Evolutionary conservation across 2,888 invertebrate species (phyloP).

Genomic region (Polyommatus iphigenia): DNA sequence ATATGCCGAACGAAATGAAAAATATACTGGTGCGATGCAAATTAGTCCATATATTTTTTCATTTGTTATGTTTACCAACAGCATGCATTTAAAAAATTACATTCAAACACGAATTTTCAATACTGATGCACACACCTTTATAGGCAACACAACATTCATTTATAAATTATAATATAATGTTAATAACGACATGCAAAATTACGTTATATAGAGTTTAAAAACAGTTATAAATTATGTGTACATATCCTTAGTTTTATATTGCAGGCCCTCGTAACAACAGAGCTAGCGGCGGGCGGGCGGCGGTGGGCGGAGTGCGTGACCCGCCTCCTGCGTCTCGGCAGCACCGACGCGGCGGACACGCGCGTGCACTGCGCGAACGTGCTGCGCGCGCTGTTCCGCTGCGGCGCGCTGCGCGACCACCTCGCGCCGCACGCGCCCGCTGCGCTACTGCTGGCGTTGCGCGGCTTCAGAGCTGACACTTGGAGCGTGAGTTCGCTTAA

Average conservation of each 20-base stretch:
- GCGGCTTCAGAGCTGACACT: conserved; percentile 85
- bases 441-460: conserved; percentile 86
- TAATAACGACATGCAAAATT: too few species aligned
- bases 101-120: too few species aligned
- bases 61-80: too few species aligned
- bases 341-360: conserved; percentile 50
- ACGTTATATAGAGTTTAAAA: too few species aligned
- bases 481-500: conserved; percentile 85
- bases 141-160: too few species aligned
- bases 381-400: conserved; percentile 88
- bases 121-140: too few species aligned
- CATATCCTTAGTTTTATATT: neutral
- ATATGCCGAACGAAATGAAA: too few species aligned
- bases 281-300: conserved; percentile 70
- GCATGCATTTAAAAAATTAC: too few species aligned
- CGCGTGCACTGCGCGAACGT: conserved; percentile 93
- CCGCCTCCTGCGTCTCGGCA: conserved; percentile 74
- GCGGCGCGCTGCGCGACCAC: conserved; percentile 86
- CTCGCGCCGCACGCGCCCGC: conserved; percentile 81
- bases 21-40: too few species aligned
- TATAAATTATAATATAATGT: too few species aligned
- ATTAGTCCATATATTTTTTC: too few species aligned
- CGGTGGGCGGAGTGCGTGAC: conserved; percentile 79
- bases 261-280: conserved; percentile 88
- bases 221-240: too few species aligned